Conservation (phyloP, 2,888 invertebrate species). For the Himalopsyche japonica region DNA sequence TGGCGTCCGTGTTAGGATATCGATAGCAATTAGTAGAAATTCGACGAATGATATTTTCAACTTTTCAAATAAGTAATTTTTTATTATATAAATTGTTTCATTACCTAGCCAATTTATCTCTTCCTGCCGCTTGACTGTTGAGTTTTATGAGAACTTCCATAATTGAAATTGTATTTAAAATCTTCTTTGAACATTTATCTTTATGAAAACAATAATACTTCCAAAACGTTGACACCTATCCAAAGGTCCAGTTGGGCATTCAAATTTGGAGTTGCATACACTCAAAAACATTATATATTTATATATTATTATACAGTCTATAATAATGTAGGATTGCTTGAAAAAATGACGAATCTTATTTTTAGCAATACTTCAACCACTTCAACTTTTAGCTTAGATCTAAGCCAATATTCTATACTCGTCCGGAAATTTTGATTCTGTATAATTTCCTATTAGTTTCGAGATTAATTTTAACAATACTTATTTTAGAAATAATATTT, state of each 20-base stretch:
- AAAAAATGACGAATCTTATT: too few species aligned
- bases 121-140: conserved; percentile 60
- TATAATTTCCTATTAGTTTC: too few species aligned
- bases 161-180: neutral
- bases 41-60: too few species aligned
- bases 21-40: too few species aligned
- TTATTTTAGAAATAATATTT: too few species aligned
- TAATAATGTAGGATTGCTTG: neutral
- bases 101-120: conserved; percentile 62
- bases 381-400: too few species aligned
- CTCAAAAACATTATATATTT: neutral
- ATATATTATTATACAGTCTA: neutral
- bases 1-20: too few species aligned
- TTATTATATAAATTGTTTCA: neutral
- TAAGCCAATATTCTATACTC: too few species aligned
- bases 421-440: too few species aligned
- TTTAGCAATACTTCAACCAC: too few species aligned
- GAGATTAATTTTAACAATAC: too few species aligned
- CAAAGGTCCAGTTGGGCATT: neutral
- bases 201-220: neutral
- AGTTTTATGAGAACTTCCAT: conserved; percentile 60
- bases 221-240: neutral
- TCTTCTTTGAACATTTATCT: conserved; percentile 38
- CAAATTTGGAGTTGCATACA: neutral
- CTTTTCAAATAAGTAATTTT: too few species aligned